Evolutionary conservation across 1,140 invertebrate genomes (phyloP).

Genomic region (Mesaphorura yosii): DNA sequence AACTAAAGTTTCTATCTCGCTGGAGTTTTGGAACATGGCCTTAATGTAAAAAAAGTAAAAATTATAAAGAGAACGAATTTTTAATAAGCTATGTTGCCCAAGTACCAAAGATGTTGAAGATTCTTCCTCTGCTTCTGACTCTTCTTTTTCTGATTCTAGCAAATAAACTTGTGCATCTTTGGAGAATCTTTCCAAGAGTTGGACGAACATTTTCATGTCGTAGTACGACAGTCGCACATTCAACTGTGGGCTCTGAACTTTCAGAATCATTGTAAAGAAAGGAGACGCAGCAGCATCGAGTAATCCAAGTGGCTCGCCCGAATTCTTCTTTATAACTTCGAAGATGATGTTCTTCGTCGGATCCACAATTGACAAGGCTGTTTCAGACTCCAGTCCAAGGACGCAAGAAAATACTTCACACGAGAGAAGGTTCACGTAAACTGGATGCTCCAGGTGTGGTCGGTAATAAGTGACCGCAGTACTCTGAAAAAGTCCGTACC

Average conservation of each 20-base stretch:
- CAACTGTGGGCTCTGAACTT: slow-evolving; percentile 53
- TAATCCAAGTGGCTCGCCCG: slow-evolving; percentile 34
- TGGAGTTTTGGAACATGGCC: slow-evolving; percentile 12
- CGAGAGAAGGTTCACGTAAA: slow-evolving; percentile 77
- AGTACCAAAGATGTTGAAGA: not conserved
- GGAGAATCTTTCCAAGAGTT: slow-evolving; percentile 75
- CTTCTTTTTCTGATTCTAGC: not conserved
- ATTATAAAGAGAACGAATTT: no score
- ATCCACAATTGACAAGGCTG: slow-evolving; percentile 89
- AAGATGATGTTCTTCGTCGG: slow-evolving; percentile 64
- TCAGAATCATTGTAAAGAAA: slow-evolving; percentile 22
- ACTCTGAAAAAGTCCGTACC: slow-evolving; percentile 42
- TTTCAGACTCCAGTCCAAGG: slow-evolving; percentile 81
- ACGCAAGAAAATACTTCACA: slow-evolving; percentile 90
- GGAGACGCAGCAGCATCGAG: slow-evolving; percentile 36
- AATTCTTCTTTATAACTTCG: slow-evolving; percentile 41
- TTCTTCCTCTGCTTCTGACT: not conserved
- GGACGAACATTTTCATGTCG: slow-evolving; percentile 80
- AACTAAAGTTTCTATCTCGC: slow-evolving; percentile 10
- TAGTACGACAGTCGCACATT: slow-evolving; percentile 83
- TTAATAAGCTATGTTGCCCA: not conserved
- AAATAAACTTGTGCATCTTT: slow-evolving; percentile 44
- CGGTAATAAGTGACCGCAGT: slow-evolving; percentile 75
- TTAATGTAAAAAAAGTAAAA: not conserved
- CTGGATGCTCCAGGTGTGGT: slow-evolving; percentile 56